Conservation (phyloP, 2,113 vertebrate genomes). For the Mustelus asterias region DNA sequence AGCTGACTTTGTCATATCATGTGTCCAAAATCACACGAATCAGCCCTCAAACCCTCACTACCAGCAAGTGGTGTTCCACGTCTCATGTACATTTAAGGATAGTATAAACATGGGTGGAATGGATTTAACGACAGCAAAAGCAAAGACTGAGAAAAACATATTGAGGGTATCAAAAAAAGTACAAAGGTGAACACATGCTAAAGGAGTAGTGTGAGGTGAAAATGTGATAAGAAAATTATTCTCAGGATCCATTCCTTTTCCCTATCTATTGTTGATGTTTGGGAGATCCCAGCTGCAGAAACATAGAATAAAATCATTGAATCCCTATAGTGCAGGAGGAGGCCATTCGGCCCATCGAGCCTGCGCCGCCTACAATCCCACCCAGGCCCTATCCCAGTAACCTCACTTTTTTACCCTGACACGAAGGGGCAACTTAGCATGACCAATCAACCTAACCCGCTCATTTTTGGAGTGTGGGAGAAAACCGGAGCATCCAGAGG, state of each 20-base stretch:
- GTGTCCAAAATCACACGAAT: neutral
- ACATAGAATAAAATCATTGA: too few relatives aligned
- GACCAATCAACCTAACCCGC: too few relatives aligned
- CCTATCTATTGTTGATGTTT: neutral
- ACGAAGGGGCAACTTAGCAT: too few relatives aligned
- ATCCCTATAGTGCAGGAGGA: too few relatives aligned
- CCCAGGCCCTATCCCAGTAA: too few relatives aligned
- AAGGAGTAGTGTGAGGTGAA: too few relatives aligned
- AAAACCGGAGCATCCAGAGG: too few relatives aligned
- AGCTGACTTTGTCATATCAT: constrained; percentile 9
- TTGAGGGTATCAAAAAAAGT: neutral
- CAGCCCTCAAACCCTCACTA: neutral
- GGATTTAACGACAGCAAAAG: neutral
- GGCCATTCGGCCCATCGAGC: too few relatives aligned
- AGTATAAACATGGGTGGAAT: neutral
- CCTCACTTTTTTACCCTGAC: too few relatives aligned
- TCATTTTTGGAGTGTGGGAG: too few relatives aligned
- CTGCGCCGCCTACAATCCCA: too few relatives aligned
- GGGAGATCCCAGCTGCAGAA: neutral
- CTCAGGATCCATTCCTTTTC: neutral
- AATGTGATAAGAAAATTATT: neutral
- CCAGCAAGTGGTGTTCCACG: neutral
- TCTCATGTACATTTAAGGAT: neutral
- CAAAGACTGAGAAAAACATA: neutral
- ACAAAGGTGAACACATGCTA: neutral